Conservation (phyloP, 2,797 vertebrate species). For the Pachyuromys duprasi region DNA sequence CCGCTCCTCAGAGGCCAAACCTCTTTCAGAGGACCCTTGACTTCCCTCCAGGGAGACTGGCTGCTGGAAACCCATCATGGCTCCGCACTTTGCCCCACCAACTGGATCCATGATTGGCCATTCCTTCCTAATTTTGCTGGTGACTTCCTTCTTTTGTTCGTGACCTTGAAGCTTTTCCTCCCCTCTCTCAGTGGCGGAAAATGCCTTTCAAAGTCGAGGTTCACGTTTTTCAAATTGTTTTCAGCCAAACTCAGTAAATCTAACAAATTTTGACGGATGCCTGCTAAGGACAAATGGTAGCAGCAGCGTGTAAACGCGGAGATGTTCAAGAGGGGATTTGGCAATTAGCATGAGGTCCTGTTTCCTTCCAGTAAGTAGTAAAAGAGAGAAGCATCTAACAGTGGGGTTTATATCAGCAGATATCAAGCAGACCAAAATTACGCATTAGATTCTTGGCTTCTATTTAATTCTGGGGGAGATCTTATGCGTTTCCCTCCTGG, state of each 20-base stretch:
- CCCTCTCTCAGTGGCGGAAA: background rate
- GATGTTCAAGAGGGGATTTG: slow-evolving; percentile 60
- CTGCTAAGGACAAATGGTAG: slow-evolving; percentile 53
- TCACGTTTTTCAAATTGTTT: slow-evolving; percentile 56
- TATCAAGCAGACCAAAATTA: slow-evolving; percentile 58
- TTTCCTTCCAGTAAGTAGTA: slow-evolving; percentile 70
- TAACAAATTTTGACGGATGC: slow-evolving; percentile 62
- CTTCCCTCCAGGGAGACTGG: background rate
- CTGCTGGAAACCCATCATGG: no score
- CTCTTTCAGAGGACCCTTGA: background rate
- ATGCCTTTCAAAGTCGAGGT: slow-evolving; percentile 52
- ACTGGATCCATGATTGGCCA: background rate
- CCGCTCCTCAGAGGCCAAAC: background rate
- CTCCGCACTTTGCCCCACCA: background rate
- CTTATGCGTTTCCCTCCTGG: slow-evolving; percentile 31
- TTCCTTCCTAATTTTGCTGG: background rate
- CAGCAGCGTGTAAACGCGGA: background rate
- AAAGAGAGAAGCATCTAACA: slow-evolving; percentile 65
- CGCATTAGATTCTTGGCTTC: slow-evolving; percentile 36
- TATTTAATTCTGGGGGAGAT: slow-evolving; percentile 4
- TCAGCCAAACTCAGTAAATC: slow-evolving; percentile 44
- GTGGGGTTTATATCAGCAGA: slow-evolving; percentile 49
- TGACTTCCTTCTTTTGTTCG: background rate
- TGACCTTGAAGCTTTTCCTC: background rate
- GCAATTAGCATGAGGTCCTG: slow-evolving; percentile 50